phyloP scores from a whole-genome alignment of 2,113 vertebrate species.

The Oryzias celebensis region DNA sequence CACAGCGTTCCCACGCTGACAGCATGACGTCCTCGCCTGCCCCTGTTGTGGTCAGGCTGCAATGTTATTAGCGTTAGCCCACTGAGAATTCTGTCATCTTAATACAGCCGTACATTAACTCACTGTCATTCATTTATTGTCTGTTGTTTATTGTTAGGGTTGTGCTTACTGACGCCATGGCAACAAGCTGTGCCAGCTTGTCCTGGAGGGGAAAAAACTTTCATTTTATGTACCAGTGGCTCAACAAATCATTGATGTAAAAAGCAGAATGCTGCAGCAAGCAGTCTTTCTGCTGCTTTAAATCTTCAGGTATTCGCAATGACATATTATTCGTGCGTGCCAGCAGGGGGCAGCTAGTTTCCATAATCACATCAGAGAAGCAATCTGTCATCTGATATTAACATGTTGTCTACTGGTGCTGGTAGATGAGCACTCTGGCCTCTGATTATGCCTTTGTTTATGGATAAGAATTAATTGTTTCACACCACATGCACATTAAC shows the following conservation, averaged over 20 bases:
- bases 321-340: slow-evolving; percentile 39
- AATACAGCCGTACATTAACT: slow-evolving; percentile 59
- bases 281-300: neutral
- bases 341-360: slow-evolving; percentile 54
- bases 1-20: slow-evolving; percentile 67
- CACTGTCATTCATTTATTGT: slow-evolving; percentile 47
- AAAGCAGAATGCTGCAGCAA: slow-evolving; percentile 6
- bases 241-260: slow-evolving; percentile 7
- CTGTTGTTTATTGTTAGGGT: slow-evolving; percentile 56
- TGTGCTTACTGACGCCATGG: slow-evolving; percentile 48
- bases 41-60: slow-evolving; percentile 63
- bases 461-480: slow-evolving; percentile 41
- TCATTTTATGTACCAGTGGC: neutral
- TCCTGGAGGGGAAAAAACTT: neutral
- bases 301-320: slow-evolving; percentile 11
- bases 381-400: slow-evolving; percentile 53
- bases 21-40: slow-evolving; percentile 58
- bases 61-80: slow-evolving; percentile 57
- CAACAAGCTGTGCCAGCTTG: slow-evolving; percentile 33
- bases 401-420: slow-evolving; percentile 40
- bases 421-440: slow-evolving; percentile 49
- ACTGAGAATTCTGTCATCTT: slow-evolving; percentile 63
- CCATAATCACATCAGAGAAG: slow-evolving; percentile 40
- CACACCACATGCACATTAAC: slow-evolving; percentile 30
- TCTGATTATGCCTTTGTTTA: slow-evolving; percentile 55